Percentiles rank a stretch among this genome's conserved stretches.
These are phyloP conservation scores for Ctenicera cuprea DNA, from an alignment of 2,888 invertebrate genomes.

Conservation along the genomic window DNA sequence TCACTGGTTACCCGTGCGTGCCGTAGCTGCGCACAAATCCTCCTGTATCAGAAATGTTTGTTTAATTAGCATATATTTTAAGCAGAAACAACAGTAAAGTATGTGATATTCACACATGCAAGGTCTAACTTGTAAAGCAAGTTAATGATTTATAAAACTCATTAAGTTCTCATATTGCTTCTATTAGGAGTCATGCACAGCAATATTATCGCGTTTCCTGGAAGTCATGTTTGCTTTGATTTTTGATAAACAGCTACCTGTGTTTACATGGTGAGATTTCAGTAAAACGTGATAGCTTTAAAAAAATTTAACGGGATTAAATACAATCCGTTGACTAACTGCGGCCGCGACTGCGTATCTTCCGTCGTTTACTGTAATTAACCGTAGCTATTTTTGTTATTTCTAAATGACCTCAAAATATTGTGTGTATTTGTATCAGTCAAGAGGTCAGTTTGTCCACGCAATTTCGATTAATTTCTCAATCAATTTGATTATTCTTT, in stretches of 20 bases:
- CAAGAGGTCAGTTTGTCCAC: constrained; percentile 17
- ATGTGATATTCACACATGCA: too few relatives aligned
- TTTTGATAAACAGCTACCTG: background rate
- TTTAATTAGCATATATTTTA: too few relatives aligned
- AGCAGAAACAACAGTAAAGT: too few relatives aligned
- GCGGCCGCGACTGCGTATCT: background rate
- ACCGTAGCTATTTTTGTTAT: background rate
- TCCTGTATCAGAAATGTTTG: too few relatives aligned
- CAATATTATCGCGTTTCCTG: background rate
- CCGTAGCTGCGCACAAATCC: too few relatives aligned
- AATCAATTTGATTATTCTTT: background rate
- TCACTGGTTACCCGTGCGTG: too few relatives aligned
- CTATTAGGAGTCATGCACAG: too few relatives aligned
- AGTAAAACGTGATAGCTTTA: background rate
- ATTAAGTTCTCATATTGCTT: too few relatives aligned
- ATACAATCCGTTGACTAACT: background rate
- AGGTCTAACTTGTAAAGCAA: too few relatives aligned
- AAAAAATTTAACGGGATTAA: background rate
- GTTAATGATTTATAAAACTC: too few relatives aligned
- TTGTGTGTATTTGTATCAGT: background rate
- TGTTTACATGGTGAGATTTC: background rate
- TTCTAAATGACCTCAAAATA: constrained; percentile 9
- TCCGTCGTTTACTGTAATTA: background rate
- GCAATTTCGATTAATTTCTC: constrained; percentile 4
- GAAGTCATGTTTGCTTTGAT: constrained; percentile 10